These are phyloP conservation scores for Cryptotermes secundus DNA, from an alignment of 1,140 invertebrate genomes.

Conservation along the genomic window DNA sequence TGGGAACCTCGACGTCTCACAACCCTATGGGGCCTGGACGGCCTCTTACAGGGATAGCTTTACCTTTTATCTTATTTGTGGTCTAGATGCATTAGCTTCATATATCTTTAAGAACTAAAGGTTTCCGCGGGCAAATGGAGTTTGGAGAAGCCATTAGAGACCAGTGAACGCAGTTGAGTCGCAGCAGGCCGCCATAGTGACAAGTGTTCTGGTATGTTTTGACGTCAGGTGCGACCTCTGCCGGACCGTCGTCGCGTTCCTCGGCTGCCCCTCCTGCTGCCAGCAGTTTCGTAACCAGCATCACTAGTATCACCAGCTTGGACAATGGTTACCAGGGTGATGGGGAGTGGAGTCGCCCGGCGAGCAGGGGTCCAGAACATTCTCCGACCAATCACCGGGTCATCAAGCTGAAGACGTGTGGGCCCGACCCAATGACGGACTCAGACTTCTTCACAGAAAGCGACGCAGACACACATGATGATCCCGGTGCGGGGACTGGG, in stretches of 20 bases:
- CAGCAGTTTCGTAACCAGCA: conserved; percentile 76
- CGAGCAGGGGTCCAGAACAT: conserved; percentile 69
- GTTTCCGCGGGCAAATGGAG: too few relatives aligned
- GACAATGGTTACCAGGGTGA: conserved; percentile 85
- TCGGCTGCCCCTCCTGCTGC: conserved; percentile 59
- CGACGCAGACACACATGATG: conserved; percentile 77
- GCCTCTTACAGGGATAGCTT: too few relatives aligned
- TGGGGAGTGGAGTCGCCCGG: conserved; percentile 77
- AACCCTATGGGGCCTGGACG: too few relatives aligned
- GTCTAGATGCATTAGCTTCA: too few relatives aligned
- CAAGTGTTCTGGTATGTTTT: too few relatives aligned
- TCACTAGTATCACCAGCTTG: conserved; percentile 80
- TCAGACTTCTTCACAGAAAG: conserved; percentile 87
- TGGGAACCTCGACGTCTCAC: too few relatives aligned
- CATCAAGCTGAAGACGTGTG: conserved; percentile 47
- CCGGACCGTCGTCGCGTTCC: conserved; percentile 7
- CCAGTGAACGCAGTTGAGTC: too few relatives aligned
- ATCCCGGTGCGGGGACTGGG: conserved; percentile 57
- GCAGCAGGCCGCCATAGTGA: too few relatives aligned
- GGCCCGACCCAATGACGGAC: conserved; percentile 78
- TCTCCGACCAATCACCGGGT: conserved; percentile 1
- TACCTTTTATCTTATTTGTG: too few relatives aligned
- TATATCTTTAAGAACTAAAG: too few relatives aligned
- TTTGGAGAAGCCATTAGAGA: too few relatives aligned
- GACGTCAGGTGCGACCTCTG: conserved; percentile 24